These are phyloP conservation scores for Hydractinia echinata DNA, from an alignment of 30 jellyfish, hydroid and myxozoan genomes.

Conservation along the genomic window DNA sequence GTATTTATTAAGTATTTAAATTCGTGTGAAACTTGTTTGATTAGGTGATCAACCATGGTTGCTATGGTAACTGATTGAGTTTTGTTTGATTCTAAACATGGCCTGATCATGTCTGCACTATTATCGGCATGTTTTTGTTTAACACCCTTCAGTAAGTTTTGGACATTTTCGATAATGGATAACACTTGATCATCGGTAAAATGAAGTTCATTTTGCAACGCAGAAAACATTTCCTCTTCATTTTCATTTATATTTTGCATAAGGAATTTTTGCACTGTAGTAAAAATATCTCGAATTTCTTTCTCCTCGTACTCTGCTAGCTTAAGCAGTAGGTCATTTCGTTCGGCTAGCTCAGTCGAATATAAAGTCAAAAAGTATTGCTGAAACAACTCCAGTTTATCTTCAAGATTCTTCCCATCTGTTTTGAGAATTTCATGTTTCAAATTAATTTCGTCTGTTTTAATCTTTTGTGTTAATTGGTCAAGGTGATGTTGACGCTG, in stretches of 20 bases:
- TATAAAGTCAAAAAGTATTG: not conserved
- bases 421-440: not conserved
- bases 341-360: not conserved
- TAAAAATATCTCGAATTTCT: not conserved
- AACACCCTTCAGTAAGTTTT: not conserved
- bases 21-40: conserved; percentile 7
- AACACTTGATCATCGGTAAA: not conserved
- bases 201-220: not conserved
- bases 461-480: not conserved
- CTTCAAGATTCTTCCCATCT: not conserved
- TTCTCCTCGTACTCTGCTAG: not conserved
- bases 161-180: not conserved
- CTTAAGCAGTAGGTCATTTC: not conserved
- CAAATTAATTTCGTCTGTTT: not conserved
- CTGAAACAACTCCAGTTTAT: not conserved
- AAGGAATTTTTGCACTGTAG: not conserved
- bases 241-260: not conserved
- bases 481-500: not conserved
- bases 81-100: not conserved
- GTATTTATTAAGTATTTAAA: not conserved
- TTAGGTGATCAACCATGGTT: not conserved
- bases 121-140: not conserved
- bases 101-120: not conserved
- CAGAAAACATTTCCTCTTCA: conserved; percentile 7
- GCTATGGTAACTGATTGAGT: not conserved